phyloP scores from a whole-genome alignment of 1,140 invertebrate genomes.

The Orius laevigatus region DNA sequence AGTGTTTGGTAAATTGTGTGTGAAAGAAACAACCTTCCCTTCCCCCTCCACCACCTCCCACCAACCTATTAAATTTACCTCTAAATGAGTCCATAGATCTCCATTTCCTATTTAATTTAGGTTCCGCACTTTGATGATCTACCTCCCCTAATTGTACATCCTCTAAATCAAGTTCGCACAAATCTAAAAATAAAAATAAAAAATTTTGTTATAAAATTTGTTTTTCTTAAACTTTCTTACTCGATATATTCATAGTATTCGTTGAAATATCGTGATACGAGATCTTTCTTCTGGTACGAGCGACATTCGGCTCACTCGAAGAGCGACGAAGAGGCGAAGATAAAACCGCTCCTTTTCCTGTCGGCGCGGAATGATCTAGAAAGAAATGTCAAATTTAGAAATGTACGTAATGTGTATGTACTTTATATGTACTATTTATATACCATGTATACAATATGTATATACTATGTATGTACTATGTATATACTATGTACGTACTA shows the following conservation, averaged over 20 bases:
- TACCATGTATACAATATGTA: too few species aligned
- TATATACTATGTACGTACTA: too few species aligned
- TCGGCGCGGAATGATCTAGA: constrained; percentile 1
- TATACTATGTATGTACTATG: too few species aligned
- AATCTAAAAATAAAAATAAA: too few species aligned
- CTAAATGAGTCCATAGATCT: constrained; percentile 18
- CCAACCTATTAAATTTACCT: too few species aligned
- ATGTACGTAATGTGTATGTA: too few species aligned
- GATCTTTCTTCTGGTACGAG: constrained; percentile 1
- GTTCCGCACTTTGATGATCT: not conserved
- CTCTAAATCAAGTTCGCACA: constrained; percentile 7
- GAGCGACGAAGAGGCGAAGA: constrained; percentile 24
- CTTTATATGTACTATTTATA: too few species aligned
- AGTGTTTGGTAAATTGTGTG: too few species aligned
- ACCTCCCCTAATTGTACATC: not conserved
- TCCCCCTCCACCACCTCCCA: too few species aligned
- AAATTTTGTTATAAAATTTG: too few species aligned
- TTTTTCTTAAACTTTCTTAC: not conserved
- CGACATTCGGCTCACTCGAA: constrained; percentile 30
- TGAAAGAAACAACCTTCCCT: too few species aligned
- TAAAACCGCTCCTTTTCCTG: constrained; percentile 7
- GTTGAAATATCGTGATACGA: not conserved
- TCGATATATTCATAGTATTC: not conserved
- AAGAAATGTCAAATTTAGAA: too few species aligned
- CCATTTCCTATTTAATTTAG: constrained; percentile 14